phyloP scores from a whole-genome alignment of 2,888 invertebrate genomes.

The Microplitis deprimator region DNA sequence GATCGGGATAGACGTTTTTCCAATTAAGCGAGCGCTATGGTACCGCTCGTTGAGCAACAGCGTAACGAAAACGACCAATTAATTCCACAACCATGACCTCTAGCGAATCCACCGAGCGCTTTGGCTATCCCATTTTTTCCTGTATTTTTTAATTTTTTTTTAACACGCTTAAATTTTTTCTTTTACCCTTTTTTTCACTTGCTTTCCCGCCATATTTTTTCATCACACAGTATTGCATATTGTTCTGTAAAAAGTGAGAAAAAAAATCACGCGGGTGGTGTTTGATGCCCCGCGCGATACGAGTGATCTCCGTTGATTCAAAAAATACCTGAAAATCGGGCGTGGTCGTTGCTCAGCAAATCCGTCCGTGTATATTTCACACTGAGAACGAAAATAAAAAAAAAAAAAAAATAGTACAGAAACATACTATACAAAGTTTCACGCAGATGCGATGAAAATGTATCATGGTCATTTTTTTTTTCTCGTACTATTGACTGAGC shows the following conservation, averaged over 20 bases:
- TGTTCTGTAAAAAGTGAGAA: neutral
- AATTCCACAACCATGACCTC: constrained; percentile 52
- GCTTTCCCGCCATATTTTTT: constrained; percentile 14
- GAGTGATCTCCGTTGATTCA: constrained; percentile 32
- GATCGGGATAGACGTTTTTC: constrained; percentile 40
- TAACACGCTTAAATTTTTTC: constrained; percentile 28
- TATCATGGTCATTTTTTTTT: constrained; percentile 32
- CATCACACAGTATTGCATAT: constrained; percentile 19
- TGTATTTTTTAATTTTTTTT: constrained; percentile 10
- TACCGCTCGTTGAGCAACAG: constrained; percentile 28
- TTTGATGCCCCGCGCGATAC: neutral
- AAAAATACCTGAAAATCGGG: constrained; percentile 39
- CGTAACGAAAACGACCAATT: constrained; percentile 58
- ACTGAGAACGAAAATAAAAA: neutral
- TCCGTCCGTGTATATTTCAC: constrained; percentile 31
- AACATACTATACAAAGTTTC: neutral
- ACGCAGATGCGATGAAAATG: constrained; percentile 21
- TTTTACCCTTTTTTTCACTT: constrained; percentile 18
- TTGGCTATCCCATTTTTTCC: constrained; percentile 26
- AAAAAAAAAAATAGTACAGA: neutral
- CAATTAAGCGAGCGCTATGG: constrained; percentile 40
- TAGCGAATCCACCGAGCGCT: neutral
- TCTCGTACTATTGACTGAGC: constrained; percentile 21
- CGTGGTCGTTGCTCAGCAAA: constrained; percentile 33
- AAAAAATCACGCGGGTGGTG: neutral